Percentiles rank a stretch among this genome's conserved stretches.
Conservation (phyloP, 1,140 invertebrate species). For the Cydia pomonella region DNA sequence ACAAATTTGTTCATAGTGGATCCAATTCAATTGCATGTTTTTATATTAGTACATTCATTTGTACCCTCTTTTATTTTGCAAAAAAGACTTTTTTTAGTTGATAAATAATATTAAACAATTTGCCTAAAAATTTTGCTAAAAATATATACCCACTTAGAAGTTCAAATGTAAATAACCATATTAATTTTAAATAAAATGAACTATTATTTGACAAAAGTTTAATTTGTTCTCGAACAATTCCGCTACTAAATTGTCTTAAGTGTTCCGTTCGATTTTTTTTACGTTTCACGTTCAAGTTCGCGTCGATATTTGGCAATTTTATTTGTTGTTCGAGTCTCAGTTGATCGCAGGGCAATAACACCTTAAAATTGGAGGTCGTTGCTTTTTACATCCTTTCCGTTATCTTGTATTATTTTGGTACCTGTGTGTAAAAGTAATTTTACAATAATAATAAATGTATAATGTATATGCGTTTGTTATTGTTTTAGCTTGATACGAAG, state of each 20-base stretch:
- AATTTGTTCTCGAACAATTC: neutral
- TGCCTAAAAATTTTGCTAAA: no score
- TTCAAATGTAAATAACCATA: no score
- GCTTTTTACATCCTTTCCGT: neutral
- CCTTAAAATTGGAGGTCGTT: neutral
- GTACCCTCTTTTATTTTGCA: no score
- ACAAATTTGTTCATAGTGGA: no score
- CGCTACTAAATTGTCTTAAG: neutral
- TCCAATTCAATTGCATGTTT: no score
- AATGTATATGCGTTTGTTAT: neutral
- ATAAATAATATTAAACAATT: no score
- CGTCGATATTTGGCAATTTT: conserved; percentile 7
- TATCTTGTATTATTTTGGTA: neutral
- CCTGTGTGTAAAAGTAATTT: neutral
- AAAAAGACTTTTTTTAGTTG: no score
- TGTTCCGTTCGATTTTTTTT: neutral
- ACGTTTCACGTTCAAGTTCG: conserved; percentile 7
- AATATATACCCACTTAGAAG: no score
- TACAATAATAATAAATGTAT: neutral
- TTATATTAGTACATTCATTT: no score
- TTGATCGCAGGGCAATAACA: conserved; percentile 10
- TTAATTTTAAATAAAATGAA: no score
- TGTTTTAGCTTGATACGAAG: no score
- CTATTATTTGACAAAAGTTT: neutral
- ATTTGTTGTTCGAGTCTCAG: conserved; percentile 10